Evolutionary conservation across 2,888 invertebrate species (phyloP).

Genomic region (Synanthedon tipuliformis): DNA sequence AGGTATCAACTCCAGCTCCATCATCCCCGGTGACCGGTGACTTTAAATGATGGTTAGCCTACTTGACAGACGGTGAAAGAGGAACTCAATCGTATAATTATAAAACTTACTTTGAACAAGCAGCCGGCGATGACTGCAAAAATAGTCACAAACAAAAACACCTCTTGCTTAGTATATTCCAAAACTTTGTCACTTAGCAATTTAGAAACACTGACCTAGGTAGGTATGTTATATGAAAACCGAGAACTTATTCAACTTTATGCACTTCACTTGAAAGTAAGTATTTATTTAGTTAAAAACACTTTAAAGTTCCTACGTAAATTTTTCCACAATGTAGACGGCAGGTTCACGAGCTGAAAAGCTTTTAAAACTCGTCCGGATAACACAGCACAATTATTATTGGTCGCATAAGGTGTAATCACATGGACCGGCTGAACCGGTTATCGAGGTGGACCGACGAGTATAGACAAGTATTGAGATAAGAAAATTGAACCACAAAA

Average conservation of each 20-base stretch:
- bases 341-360: slow-evolving; percentile 23
- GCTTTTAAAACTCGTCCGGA: slow-evolving; percentile 22
- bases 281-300: no score
- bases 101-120: no score
- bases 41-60: no score
- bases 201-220: slow-evolving; percentile 14
- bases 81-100: no score
- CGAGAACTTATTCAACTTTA: slow-evolving; percentile 21
- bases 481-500: neutral
- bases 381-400: slow-evolving; percentile 51
- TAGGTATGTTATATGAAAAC: slow-evolving; percentile 23
- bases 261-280: slow-evolving; percentile 40
- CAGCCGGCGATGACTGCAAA: neutral
- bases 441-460: slow-evolving; percentile 19
- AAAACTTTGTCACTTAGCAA: slow-evolving; percentile 33
- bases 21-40: no score
- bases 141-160: neutral
- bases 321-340: slow-evolving; percentile 4
- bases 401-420: slow-evolving; percentile 42
- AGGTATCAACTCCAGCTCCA: no score
- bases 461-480: neutral
- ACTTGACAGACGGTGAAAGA: no score
- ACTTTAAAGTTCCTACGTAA: no score
- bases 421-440: slow-evolving; percentile 38
- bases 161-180: slow-evolving; percentile 1